Evolutionary conservation across 2,113 vertebrate genomes (phyloP), one percentile per base, ranked within the genome.

Genomic region (Microcebus griseorufus): DNA sequence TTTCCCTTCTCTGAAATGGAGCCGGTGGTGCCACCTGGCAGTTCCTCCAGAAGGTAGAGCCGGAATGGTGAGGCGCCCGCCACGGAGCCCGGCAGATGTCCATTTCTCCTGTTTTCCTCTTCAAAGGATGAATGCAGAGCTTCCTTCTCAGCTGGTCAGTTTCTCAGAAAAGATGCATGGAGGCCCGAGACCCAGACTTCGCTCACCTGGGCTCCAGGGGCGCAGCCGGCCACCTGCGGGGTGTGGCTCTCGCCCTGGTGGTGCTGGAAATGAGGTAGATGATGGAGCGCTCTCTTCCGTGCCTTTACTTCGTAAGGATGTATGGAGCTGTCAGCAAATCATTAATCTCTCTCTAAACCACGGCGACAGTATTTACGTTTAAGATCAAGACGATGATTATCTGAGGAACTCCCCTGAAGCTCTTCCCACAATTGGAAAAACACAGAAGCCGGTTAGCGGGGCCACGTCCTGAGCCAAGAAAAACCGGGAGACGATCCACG

Each of bases 21-120:
- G 81, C 42, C n/a, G 0, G 3, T 1, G 39, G 9, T 1, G 2
- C 4, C 0, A 0, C 53, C n/a, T 55, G 0, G 3, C 0, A 2
- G 12, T 16, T 2, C 34, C 48, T 3, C 42, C n/a, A 1, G 6
- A 32, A 62, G 5, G 3, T 22, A 9, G 32, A 64, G 42, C 16
- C 1, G 4, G 32, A 18, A 1, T 0, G 0, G 1, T 0, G 0
- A 13, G 45, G 5, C 1, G 0, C 9, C 37, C 13, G 1, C 11
- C 4, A 0, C 62, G 1, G 70, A 34, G 64, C 48, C 69, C 2
- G 3, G 51, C 51, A 16, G 20, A 0, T 0, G 1, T 3, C 37
- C 4, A 0, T 8, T 32, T 1, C 12, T 3, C 0, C 27, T 0
- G 10, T 13, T 27, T 18, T 23, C 48, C 78, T 64, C 5, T 3